Conservation (phyloP, 2,797 vertebrate genomes). For the Poeciliopsis infans region DNA sequence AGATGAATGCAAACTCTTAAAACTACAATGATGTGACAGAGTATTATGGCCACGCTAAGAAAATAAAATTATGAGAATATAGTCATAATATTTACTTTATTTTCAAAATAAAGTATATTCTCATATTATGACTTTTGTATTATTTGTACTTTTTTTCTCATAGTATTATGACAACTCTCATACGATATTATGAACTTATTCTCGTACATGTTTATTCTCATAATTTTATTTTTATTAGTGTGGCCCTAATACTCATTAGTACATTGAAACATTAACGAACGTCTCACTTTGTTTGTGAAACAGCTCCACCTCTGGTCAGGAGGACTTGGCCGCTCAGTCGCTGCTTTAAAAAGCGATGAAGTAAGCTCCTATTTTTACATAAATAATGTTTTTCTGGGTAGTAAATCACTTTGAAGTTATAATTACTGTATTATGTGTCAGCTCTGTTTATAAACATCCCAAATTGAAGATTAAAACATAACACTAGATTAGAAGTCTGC, state of each 20-base stretch:
- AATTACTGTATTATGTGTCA: not conserved
- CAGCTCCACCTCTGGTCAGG: constrained; percentile 89
- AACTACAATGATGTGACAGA: too few species aligned
- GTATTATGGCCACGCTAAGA: too few species aligned
- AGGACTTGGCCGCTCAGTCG: constrained; percentile 79
- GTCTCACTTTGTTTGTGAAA: constrained; percentile 2
- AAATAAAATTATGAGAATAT: too few species aligned
- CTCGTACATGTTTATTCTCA: too few species aligned
- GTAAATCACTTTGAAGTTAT: not conserved
- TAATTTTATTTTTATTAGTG: too few species aligned
- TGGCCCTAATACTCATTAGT: not conserved
- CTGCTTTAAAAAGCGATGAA: constrained; percentile 56
- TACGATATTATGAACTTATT: too few species aligned
- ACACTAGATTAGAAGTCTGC: not conserved
- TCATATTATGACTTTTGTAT: too few species aligned
- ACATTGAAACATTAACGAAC: not conserved
- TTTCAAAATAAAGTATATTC: too few species aligned
- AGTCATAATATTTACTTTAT: too few species aligned
- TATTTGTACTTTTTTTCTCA: too few species aligned
- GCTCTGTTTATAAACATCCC: not conserved
- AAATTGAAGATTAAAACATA: not conserved
- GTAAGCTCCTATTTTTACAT: constrained; percentile 50
- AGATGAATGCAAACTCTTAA: not conserved
- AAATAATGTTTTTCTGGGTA: not conserved
- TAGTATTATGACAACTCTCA: too few species aligned